A percentile compares a stretch with the other conserved stretches of the same genome.
These are phyloP conservation scores for Xenus cinereus DNA, from an alignment of 2,113 vertebrate genomes.

Conservation along the genomic window DNA sequence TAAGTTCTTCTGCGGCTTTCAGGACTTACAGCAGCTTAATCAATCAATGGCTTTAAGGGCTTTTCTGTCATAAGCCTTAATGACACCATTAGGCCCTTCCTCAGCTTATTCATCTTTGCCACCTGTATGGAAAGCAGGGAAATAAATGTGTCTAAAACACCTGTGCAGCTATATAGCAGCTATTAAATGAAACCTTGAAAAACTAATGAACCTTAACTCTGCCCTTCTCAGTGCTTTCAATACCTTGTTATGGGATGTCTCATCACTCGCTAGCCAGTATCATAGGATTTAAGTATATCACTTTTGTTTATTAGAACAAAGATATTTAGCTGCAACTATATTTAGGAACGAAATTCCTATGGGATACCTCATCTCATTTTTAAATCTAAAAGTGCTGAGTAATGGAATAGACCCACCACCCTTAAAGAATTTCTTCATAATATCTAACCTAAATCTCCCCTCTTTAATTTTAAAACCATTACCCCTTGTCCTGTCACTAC, in stretches of 20 bases:
- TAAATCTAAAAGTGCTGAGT: not conserved
- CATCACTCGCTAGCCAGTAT: not conserved
- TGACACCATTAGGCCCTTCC: not conserved
- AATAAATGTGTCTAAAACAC: not conserved
- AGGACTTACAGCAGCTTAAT: not conserved
- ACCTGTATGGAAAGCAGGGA: not conserved
- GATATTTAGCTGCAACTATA: not conserved
- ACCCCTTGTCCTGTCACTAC: not conserved
- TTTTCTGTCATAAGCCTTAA: not conserved
- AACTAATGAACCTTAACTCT: not conserved
- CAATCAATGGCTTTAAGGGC: not conserved
- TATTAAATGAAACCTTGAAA: not conserved
- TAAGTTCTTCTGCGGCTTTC: not conserved
- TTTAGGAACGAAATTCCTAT: not conserved
- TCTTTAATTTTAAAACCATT: not conserved
- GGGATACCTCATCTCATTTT: not conserved
- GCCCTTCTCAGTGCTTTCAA: not conserved
- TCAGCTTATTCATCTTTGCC: not conserved
- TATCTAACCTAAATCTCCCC: not conserved
- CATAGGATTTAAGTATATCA: not conserved
- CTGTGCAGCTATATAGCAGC: not conserved
- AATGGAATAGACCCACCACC: not conserved
- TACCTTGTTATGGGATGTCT: not conserved
- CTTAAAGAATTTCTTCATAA: not conserved
- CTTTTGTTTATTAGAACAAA: not conserved